A percentile compares a stretch with the other conserved stretches of the same genome.
Conservation (phyloP, 2,888 invertebrate genomes). For the Conops quadrifasciatus region DNA sequence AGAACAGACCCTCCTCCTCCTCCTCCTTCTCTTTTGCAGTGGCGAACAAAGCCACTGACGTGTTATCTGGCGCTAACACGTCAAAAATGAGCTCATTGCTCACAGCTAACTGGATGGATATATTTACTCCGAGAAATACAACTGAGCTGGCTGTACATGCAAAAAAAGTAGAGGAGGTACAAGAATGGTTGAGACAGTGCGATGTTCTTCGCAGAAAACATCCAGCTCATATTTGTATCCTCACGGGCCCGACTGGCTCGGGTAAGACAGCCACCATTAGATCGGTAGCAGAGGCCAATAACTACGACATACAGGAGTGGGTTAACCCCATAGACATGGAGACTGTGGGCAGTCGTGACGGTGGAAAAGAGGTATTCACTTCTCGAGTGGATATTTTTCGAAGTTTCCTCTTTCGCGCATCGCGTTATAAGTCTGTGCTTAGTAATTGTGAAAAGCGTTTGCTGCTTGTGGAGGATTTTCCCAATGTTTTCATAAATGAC, state of each 20-base stretch:
- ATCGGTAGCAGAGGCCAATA: conserved; percentile 72
- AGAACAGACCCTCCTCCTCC: too few species aligned
- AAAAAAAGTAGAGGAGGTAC: conserved; percentile 79
- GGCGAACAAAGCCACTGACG: too few species aligned
- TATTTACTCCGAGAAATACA: conserved; percentile 69
- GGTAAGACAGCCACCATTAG: conserved; percentile 82
- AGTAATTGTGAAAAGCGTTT: conserved; percentile 67
- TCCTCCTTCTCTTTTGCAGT: too few species aligned
- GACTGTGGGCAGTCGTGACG: conserved; percentile 62
- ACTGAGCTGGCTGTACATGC: conserved; percentile 77
- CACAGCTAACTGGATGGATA: conserved; percentile 69
- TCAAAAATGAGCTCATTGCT: not conserved
- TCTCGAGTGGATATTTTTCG: conserved; percentile 76
- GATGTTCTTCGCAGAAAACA: conserved; percentile 48
- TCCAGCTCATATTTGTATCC: conserved; percentile 70
- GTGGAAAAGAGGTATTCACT: conserved; percentile 49
- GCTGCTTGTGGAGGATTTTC: conserved; percentile 82
- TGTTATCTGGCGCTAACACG: not conserved
- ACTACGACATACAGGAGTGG: conserved; percentile 74
- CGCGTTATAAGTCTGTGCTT: conserved; percentile 72
- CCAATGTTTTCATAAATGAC: conserved; percentile 77
- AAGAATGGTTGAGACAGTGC: conserved; percentile 71
- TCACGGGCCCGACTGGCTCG: conserved; percentile 85
- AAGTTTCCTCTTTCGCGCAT: conserved; percentile 80
- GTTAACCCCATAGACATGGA: conserved; percentile 79